These are phyloP conservation scores for Andricus curvator DNA, from an alignment of 2,888 invertebrate species.

Conservation along the genomic window DNA sequence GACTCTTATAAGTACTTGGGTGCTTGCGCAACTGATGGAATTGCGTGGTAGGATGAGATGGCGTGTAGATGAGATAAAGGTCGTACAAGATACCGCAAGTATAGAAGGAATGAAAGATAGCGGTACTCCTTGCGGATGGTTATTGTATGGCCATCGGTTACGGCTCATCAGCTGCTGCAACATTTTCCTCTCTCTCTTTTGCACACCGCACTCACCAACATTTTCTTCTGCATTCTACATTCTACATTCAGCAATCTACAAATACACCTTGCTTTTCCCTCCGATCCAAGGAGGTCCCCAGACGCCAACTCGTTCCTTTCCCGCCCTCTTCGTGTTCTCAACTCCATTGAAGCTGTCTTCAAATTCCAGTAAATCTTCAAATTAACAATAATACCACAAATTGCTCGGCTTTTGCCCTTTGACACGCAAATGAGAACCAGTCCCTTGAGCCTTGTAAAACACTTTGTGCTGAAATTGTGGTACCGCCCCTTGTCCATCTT, in stretches of 20 bases:
- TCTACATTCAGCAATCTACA: neutral
- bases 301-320: conserved; percentile 57
- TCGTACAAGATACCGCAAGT: conserved; percentile 61
- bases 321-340: conserved; percentile 57
- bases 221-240: conserved; percentile 27
- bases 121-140: conserved; percentile 73
- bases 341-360: conserved; percentile 44
- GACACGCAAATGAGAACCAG: conserved; percentile 58
- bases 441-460: conserved; percentile 63
- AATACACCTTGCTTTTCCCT: conserved; percentile 42
- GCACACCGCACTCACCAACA: conserved; percentile 1
- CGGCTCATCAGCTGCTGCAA: conserved; percentile 72
- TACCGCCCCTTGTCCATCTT: conserved; percentile 46
- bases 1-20: conserved; percentile 10
- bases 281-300: conserved; percentile 47
- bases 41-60: conserved; percentile 47
- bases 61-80: conserved; percentile 59
- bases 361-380: conserved; percentile 65
- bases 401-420: conserved; percentile 61
- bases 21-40: conserved; percentile 53
- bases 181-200: conserved; percentile 58
- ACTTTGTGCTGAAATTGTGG: conserved; percentile 50
- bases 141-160: conserved; percentile 74
- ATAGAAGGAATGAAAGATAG: conserved; percentile 67
- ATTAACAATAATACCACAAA: conserved; percentile 72